A percentile compares a stretch with the other conserved stretches of the same genome.
Evolutionary conservation across 2,797 vertebrate species (phyloP).

Genomic region (Gambelia wislizenii): DNA sequence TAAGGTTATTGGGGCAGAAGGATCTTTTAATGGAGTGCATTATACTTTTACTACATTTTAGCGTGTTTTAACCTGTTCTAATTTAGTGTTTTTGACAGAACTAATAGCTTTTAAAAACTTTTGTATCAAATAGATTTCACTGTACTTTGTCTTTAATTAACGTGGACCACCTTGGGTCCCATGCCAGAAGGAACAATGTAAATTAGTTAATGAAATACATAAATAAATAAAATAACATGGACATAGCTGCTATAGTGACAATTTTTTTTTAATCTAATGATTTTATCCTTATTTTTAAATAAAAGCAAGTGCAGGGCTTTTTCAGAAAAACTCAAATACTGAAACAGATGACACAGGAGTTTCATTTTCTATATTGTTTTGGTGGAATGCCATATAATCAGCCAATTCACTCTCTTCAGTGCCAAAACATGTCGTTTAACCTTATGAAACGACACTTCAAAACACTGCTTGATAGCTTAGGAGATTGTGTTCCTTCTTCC

Average conservation of each 20-base stretch:
- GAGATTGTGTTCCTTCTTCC: constrained; percentile 67
- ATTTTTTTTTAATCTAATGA: neutral
- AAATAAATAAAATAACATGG: too few relatives aligned
- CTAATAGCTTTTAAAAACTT: too few relatives aligned
- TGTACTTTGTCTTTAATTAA: too few relatives aligned
- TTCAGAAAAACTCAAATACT: constrained; percentile 45
- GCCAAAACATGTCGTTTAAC: constrained; percentile 59
- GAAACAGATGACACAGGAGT: constrained; percentile 39
- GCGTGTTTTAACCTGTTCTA: too few relatives aligned
- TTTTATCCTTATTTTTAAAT: neutral
- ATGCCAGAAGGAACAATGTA: too few relatives aligned
- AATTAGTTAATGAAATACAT: too few relatives aligned
- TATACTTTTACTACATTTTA: too few relatives aligned
- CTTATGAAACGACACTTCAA: constrained; percentile 66
- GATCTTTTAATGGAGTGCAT: too few relatives aligned
- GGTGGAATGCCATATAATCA: constrained; percentile 64
- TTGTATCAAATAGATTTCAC: too few relatives aligned
- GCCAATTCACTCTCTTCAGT: constrained; percentile 56
- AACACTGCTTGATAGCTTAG: constrained; percentile 61
- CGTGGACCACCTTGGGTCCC: too few relatives aligned
- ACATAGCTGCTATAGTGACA: neutral
- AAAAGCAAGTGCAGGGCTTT: constrained; percentile 41
- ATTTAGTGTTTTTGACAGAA: too few relatives aligned
- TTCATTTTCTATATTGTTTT: constrained; percentile 59
- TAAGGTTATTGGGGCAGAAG: too few relatives aligned